Percentiles rank a stretch among this genome's conserved stretches.
Conservation (phyloP, 2,113 vertebrate species). For the Calcarius ornatus region DNA sequence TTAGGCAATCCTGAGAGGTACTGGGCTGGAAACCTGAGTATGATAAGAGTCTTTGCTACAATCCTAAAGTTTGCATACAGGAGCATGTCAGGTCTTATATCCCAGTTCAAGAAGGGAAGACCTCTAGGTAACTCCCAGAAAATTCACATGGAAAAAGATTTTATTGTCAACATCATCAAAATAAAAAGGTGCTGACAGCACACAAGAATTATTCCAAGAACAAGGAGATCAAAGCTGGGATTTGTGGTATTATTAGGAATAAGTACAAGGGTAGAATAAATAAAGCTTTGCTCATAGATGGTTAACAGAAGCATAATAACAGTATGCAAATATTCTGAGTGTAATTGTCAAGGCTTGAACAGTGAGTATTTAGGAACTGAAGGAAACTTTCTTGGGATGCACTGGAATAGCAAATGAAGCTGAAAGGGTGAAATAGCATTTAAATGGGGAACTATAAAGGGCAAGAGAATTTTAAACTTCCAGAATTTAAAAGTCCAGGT, state of each 20-base stretch:
- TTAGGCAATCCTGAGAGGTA: background rate
- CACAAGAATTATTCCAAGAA: background rate
- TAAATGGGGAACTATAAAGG: background rate
- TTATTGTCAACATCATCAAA: background rate
- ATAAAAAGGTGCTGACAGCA: slow-evolving; percentile 9
- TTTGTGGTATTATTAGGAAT: background rate
- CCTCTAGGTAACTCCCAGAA: background rate
- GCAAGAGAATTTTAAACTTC: background rate
- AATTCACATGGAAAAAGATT: background rate
- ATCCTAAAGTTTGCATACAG: background rate
- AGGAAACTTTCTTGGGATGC: background rate
- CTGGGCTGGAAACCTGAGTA: background rate
- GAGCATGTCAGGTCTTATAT: background rate
- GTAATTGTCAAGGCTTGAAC: slow-evolving; percentile 48
- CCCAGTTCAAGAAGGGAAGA: background rate
- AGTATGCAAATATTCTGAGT: slow-evolving; percentile 26
- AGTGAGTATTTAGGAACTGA: background rate
- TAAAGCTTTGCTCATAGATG: slow-evolving; percentile 7
- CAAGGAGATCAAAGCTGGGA: slow-evolving; percentile 5
- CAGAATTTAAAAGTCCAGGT: background rate
- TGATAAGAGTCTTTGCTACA: background rate
- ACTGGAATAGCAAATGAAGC: background rate
- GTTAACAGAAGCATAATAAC: slow-evolving; percentile 11
- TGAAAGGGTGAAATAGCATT: background rate
- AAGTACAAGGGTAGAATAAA: slow-evolving; percentile 4